Conservation (phyloP, 2,888 invertebrate genomes). For the Cyrtodaria siliqua region DNA sequence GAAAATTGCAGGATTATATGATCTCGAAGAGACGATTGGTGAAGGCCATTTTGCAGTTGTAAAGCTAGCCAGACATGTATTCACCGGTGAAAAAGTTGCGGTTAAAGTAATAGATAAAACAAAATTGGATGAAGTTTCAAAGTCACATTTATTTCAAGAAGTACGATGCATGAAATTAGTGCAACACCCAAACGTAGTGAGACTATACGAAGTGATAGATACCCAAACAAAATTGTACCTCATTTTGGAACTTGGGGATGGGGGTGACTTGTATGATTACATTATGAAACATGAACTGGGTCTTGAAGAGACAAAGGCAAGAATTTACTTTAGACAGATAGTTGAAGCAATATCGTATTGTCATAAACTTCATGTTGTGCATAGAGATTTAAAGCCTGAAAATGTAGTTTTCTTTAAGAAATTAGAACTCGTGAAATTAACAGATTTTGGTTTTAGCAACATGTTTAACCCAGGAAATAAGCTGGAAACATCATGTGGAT, state of each 20-base stretch:
- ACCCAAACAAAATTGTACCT: conserved; percentile 96
- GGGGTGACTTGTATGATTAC: conserved; percentile 99
- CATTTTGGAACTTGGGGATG: conserved; percentile 98
- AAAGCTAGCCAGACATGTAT: conserved; percentile 98
- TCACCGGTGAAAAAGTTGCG: conserved; percentile 99
- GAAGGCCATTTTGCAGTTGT: conserved; percentile 99
- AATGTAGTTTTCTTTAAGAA: conserved; percentile 99
- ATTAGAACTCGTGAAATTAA: conserved; percentile 97
- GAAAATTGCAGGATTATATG: conserved; percentile 93
- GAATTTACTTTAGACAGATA: conserved; percentile 97
- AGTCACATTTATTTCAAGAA: conserved; percentile 93
- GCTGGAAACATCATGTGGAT: conserved; percentile 98
- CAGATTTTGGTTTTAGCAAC: conserved; percentile 99
- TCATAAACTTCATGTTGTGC: conserved; percentile 95
- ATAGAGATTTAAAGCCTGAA: conserved; percentile 99
- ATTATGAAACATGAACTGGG: conserved; percentile 97
- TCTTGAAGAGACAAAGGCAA: conserved; percentile 88
- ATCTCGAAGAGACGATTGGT: conserved; percentile 98
- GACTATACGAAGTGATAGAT: conserved; percentile 99
- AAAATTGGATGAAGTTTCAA: conserved; percentile 97
- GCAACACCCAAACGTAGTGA: conserved; percentile 99
- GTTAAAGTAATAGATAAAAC: conserved; percentile 99
- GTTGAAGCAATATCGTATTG: conserved; percentile 99
- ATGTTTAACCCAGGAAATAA: conserved; percentile 95
- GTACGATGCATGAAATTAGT: conserved; percentile 99